A percentile compares a stretch with the other conserved stretches of the same genome.
Evolutionary conservation across 2,113 vertebrate species (phyloP).

Genomic region (Nannobrachium achirus): DNA sequence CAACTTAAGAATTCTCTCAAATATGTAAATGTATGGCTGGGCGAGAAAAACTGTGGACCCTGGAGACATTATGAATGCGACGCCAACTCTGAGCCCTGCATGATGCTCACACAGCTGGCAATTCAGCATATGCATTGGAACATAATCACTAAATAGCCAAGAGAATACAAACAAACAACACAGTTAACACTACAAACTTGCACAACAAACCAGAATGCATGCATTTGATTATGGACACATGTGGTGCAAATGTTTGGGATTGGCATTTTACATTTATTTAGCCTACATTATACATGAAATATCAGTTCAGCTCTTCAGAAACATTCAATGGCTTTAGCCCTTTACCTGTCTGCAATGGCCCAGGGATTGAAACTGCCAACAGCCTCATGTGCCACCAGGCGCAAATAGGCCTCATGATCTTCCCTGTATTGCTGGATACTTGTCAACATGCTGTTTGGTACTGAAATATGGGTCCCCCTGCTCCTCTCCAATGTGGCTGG

Average conservation of each 20-base stretch:
- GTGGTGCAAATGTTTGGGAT: neutral
- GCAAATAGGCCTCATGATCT: slow-evolving; percentile 82
- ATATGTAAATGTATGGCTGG: slow-evolving; percentile 59
- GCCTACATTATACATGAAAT: too few relatives aligned
- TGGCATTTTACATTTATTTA: too few relatives aligned
- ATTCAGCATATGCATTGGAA: slow-evolving; percentile 10
- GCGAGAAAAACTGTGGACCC: slow-evolving; percentile 34
- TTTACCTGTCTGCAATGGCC: slow-evolving; percentile 88
- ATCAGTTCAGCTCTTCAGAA: neutral
- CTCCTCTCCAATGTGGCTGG: slow-evolving; percentile 25
- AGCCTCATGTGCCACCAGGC: slow-evolving; percentile 80
- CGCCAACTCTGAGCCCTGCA: slow-evolving; percentile 34
- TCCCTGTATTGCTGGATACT: slow-evolving; percentile 83
- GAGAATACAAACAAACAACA: slow-evolving; percentile 25
- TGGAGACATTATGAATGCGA: slow-evolving; percentile 15
- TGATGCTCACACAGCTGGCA: slow-evolving; percentile 24
- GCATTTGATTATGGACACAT: neutral
- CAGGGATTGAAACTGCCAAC: slow-evolving; percentile 87
- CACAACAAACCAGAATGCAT: neutral
- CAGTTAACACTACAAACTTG: slow-evolving; percentile 13
- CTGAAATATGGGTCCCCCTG: slow-evolving; percentile 57
- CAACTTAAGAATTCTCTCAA: slow-evolving; percentile 64
- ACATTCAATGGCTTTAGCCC: neutral
- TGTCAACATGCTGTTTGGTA: slow-evolving; percentile 78
- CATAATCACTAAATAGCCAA: slow-evolving; percentile 7